phyloP scores from a whole-genome alignment of 1,140 invertebrate genomes.

The Drosophila fuyamai region DNA sequence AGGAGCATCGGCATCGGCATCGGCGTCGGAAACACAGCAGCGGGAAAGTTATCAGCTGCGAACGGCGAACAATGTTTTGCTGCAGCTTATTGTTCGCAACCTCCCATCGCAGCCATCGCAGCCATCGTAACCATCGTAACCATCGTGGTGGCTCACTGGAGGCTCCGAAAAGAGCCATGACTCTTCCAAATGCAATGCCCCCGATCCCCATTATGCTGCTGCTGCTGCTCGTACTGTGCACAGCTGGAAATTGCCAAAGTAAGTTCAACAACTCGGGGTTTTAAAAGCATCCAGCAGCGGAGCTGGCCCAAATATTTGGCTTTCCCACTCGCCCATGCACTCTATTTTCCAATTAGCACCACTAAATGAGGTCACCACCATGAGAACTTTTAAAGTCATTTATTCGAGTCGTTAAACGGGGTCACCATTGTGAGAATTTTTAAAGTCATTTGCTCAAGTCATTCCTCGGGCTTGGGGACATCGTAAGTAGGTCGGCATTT shows the following conservation, averaged over 20 bases:
- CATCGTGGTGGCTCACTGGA: not conserved
- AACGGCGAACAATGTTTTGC: slow-evolving; percentile 50
- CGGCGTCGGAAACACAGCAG: slow-evolving; percentile 9
- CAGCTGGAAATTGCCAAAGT: slow-evolving; percentile 73
- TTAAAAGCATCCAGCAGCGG: not conserved
- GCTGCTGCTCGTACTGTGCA: slow-evolving; percentile 59
- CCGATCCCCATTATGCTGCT: slow-evolving; percentile 49
- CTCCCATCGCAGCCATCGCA: not conserved
- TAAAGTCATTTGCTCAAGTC: not conserved
- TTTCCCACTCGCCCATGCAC: not conserved
- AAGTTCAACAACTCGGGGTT: slow-evolving; percentile 40
- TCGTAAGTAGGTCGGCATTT: not conserved
- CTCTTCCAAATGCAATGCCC: slow-evolving; percentile 36
- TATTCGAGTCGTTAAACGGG: not conserved
- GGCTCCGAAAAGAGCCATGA: slow-evolving; percentile 50
- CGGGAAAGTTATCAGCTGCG: slow-evolving; percentile 34
- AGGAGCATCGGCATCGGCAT: slow-evolving; percentile 10
- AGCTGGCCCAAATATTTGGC: slow-evolving; percentile 6
- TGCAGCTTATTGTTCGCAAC: slow-evolving; percentile 38
- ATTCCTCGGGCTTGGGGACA: not conserved
- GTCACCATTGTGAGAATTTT: not conserved
- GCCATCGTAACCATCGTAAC: too few species aligned
- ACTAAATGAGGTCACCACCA: not conserved
- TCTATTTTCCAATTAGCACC: slow-evolving; percentile 11
- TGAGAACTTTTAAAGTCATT: not conserved